Percentiles rank a stretch among this genome's conserved stretches.
Evolutionary conservation across 2,888 invertebrate species (phyloP).

Genomic region (Ganaspis brasiliensis): DNA sequence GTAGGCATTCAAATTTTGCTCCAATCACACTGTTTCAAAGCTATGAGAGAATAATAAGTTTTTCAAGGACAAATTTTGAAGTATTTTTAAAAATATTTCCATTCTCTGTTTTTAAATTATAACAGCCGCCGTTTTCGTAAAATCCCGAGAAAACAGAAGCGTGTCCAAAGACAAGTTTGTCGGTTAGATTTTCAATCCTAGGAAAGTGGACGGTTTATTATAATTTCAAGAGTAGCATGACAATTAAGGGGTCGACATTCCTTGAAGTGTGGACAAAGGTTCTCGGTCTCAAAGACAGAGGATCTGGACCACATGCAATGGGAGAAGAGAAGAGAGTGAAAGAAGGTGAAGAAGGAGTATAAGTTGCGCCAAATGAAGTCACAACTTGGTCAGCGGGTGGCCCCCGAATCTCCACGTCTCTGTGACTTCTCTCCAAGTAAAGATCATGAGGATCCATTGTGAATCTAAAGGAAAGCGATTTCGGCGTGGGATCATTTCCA

Average conservation of each 20-base stretch:
- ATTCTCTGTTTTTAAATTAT: too few relatives aligned
- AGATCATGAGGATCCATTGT: conserved; percentile 77
- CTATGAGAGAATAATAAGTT: too few relatives aligned
- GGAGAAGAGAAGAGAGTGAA: conserved; percentile 22
- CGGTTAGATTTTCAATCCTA: neutral
- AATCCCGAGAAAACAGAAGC: conserved; percentile 32
- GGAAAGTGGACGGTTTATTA: conserved; percentile 24
- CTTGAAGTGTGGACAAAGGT: conserved; percentile 29
- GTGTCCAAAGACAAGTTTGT: neutral
- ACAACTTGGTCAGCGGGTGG: conserved; percentile 79
- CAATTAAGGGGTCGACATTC: conserved; percentile 31
- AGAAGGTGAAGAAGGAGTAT: conserved; percentile 47
- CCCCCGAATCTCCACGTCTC: conserved; percentile 70
- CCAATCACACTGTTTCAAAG: too few relatives aligned
- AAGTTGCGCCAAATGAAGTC: conserved; percentile 77
- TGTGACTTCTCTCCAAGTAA: conserved; percentile 60
- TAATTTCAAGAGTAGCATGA: conserved; percentile 24
- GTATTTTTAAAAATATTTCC: too few relatives aligned
- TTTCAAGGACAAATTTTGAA: too few relatives aligned
- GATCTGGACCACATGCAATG: conserved; percentile 35
- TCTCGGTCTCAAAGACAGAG: conserved; percentile 20
- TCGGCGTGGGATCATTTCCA: conserved; percentile 76
- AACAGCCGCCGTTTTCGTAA: neutral
- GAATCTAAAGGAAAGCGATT: conserved; percentile 59
- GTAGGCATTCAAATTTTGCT: too few relatives aligned